Base-by-base conservation (phyloP, 2,888 invertebrate genomes). In the Melieria crassipennis region DNA sequence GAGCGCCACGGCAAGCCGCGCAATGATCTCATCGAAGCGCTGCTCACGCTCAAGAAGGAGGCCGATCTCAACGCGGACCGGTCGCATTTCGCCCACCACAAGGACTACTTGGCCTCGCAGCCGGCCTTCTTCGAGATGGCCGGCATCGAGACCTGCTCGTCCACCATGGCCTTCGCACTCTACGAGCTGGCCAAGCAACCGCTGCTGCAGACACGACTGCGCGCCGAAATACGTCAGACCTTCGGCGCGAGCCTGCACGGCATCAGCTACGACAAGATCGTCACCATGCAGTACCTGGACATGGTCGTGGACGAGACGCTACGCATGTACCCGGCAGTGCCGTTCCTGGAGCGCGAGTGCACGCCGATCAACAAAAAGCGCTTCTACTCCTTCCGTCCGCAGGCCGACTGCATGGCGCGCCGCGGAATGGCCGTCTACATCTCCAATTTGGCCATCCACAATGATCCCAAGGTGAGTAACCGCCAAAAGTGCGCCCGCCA, bases 21-120 rank as follows among this genome's bases (percentile, higher is more conserved):
- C 70, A 86, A 87, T 74, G 89, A 90, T 81, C 85, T 89, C 63
- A 86, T 89, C 64, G 89, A 89, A 78, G 80, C 88, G 72, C 79
- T 90, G 69, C 78, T 89, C 45, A 87, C 87, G 7, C 77, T 89
- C 7, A 87, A 85, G 65, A 84, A 86, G 77, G 83, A 83, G 74
- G 81, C 82, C 58, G 82, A 79, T 75, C 76, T 82, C 55, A 81
- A 82, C 74, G 74, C 75, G 67, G 82, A 83, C 61, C 80, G 80
- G 64, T 75, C 83, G 9, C 80, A 83, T 62, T 80, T 84, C 72
- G 79, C 79, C 47, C 84, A 84, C 65, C 77, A 83, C 43, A 80
- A 80, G 52, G 86, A 86, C 69, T 80, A 85, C 72, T 68, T 86
- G 65, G 83, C 85, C 45, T 85, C 87, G 9, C 87, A 87, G 72